Conservation (phyloP, 2,888 invertebrate species). For the Cephus spinipes region DNA sequence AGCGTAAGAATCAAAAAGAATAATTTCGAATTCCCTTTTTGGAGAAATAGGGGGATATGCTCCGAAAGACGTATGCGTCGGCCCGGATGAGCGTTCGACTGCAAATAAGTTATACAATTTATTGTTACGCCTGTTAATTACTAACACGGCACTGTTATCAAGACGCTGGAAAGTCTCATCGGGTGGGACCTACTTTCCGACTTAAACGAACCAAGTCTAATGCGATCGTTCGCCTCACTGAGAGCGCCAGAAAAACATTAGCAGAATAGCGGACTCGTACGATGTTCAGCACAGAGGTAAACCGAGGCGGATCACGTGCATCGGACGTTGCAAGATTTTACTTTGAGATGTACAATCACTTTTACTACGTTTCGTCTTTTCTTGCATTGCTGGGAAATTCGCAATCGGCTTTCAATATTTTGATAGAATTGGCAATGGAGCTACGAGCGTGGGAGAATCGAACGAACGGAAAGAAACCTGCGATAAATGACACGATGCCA, state of each 20-base stretch:
- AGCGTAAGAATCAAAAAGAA: background rate
- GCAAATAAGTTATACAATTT: slow-evolving; percentile 10
- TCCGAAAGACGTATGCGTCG: background rate
- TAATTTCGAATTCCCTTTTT: background rate
- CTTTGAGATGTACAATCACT: background rate
- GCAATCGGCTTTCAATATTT: background rate
- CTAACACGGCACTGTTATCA: background rate
- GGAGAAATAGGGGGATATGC: background rate
- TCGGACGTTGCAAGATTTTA: background rate
- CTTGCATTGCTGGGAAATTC: background rate
- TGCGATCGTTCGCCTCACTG: slow-evolving; percentile 35
- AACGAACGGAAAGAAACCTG: background rate
- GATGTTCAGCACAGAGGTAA: background rate
- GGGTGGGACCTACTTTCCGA: slow-evolving; percentile 5
- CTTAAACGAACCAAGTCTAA: slow-evolving; percentile 37
- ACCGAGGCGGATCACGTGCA: background rate
- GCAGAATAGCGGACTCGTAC: background rate
- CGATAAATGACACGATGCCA: background rate
- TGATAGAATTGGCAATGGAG: slow-evolving; percentile 2
- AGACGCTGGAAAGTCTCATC: slow-evolving; percentile 2
- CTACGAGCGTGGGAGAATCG: slow-evolving; percentile 34
- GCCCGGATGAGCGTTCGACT: background rate
- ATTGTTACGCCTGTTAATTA: slow-evolving; percentile 4
- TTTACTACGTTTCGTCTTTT: background rate
- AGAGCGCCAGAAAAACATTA: background rate